Evolutionary conservation across 2,797 vertebrate genomes (phyloP).

Genomic region (Sebastes iracundus): DNA sequence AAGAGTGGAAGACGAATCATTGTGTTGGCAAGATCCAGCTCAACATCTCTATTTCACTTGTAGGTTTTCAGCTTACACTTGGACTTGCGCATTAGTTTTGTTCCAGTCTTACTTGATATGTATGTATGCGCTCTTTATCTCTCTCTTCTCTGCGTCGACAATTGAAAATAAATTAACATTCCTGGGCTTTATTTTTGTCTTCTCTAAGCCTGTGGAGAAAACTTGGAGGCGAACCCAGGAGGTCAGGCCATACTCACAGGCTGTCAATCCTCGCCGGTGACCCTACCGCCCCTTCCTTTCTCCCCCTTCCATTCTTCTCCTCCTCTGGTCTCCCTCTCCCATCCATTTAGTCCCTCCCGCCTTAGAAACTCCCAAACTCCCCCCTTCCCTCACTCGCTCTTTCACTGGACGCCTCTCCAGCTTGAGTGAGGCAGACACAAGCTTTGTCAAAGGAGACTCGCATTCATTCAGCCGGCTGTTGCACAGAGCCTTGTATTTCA

Average conservation of each 20-base stretch:
- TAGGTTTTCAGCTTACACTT: conserved; percentile 68
- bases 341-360: conserved; percentile 69
- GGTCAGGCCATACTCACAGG: conserved; percentile 84
- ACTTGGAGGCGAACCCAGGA: conserved; percentile 78
- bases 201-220: conserved; percentile 81
- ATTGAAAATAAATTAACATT: conserved; percentile 90
- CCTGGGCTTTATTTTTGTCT: conserved; percentile 83
- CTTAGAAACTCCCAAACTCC: conserved; percentile 62
- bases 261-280: conserved; percentile 82
- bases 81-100: conserved; percentile 76
- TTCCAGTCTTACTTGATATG: conserved; percentile 80
- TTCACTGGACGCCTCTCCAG: conserved; percentile 76
- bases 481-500: conserved; percentile 72
- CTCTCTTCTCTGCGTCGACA: conserved; percentile 70
- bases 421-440: conserved; percentile 78
- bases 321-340: conserved; percentile 65
- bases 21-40: conserved; percentile 63
- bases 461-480: conserved; percentile 73
- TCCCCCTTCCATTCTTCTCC: conserved; percentile 77
- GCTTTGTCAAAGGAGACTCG: conserved; percentile 78
- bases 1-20: conserved; percentile 66
- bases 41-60: conserved; percentile 70
- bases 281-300: conserved; percentile 75
- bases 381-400: conserved; percentile 57
- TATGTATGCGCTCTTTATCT: conserved; percentile 83